Base-by-base conservation (phyloP, 1,140 invertebrate species). In the Drosophila simulans region DNA sequence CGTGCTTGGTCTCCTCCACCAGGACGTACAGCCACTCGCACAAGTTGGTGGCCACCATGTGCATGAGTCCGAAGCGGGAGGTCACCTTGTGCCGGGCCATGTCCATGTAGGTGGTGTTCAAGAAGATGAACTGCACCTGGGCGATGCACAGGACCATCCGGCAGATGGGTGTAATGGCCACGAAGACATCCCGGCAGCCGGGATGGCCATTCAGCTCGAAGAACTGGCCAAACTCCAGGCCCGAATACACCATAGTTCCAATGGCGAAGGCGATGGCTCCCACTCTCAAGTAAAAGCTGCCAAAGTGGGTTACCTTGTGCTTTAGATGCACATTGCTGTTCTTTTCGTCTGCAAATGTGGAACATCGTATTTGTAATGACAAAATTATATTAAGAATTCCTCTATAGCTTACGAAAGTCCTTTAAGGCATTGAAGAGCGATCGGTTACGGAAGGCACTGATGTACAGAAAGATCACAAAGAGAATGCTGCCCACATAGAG, bases 171-270 rank as follows among this genome's bases (percentile, higher is more conserved):
- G 96, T 97, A 0, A 97, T 92, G 1, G 95, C 96, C 43, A 96
- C 93, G 79, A 97, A 94, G 31, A 96, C 94, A 92, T 97, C 96
- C 12, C 96, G 93, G 25, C 95, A 96, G 57, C 95, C 93, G 2
- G 97, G 93, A 52, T 91, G 82, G 22, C 93, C 93, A 70, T 96
- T 96, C 7, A 97, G 94, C 90, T 97, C 96, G 81, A 97, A 97
- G 91, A 96, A 97, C n/a, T 95, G 94, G 1, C 96, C 96, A 75
- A 97, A 96, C 82, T 97, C 96, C 75, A 98, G 92, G 22, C 97
- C 97, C 80, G 97, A 97, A 93, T 98, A 98, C 10, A 98, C 97
- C 96, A 98, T 98, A 1, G 97, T 97, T 2, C 97, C 97, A 64
- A 98, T 93, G 27, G 97, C 97, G 91, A 98, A 98, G 35, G 95